phyloP scores from a whole-genome alignment of 2,797 vertebrate species.

The Setipinna tenuifilis region DNA sequence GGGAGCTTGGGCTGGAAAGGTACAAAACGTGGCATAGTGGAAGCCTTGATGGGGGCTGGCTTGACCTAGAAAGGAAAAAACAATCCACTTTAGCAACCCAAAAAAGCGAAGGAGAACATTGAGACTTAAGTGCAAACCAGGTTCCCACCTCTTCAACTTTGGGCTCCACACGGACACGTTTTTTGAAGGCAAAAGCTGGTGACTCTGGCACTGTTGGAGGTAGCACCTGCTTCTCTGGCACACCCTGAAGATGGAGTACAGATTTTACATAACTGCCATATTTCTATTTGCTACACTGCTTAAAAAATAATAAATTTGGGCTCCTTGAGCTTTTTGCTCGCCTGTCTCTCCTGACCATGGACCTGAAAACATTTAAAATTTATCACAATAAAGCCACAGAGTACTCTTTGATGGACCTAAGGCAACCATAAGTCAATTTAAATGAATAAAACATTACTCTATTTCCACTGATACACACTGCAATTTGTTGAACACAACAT shows the following conservation, averaged over 20 bases:
- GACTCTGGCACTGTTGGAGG: constrained; percentile 87
- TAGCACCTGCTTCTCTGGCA: constrained; percentile 84
- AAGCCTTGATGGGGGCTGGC: constrained; percentile 75
- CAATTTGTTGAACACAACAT: too few relatives aligned
- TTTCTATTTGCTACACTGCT: too few relatives aligned
- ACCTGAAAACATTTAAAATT: too few relatives aligned
- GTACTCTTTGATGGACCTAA: too few relatives aligned
- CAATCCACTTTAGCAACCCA: neutral
- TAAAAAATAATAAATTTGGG: too few relatives aligned
- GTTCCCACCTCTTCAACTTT: constrained; percentile 77
- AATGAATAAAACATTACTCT: too few relatives aligned
- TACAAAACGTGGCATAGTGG: constrained; percentile 84
- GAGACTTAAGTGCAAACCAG: neutral
- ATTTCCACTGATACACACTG: too few relatives aligned
- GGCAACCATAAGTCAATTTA: too few relatives aligned
- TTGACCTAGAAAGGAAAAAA: neutral
- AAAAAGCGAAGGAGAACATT: neutral
- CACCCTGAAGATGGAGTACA: constrained; percentile 75
- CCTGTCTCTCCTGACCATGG: too few relatives aligned
- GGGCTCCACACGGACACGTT: constrained; percentile 70
- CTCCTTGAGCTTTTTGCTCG: too few relatives aligned
- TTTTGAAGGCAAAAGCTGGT: constrained; percentile 87
- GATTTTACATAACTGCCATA: neutral
- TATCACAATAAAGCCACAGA: too few relatives aligned
- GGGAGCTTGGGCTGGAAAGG: constrained; percentile 86